These are phyloP conservation scores for Eucriotettix oculatus DNA, from an alignment of 2,888 invertebrate genomes.

Conservation along the genomic window DNA sequence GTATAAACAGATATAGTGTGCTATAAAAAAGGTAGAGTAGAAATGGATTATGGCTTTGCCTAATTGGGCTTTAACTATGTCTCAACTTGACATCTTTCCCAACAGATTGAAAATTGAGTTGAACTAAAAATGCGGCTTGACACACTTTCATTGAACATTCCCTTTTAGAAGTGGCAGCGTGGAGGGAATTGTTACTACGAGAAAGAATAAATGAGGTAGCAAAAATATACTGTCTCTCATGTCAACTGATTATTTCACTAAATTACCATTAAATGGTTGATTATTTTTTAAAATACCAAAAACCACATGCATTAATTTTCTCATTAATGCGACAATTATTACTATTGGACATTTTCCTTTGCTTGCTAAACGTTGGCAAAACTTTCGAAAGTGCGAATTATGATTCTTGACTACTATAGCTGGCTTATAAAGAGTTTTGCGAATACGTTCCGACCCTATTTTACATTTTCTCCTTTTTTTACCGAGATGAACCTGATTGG, in stretches of 20 bases:
- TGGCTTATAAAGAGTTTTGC: background rate
- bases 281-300: too few species aligned
- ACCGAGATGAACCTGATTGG: too few species aligned
- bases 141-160: background rate
- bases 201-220: too few species aligned
- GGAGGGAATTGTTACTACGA: too few species aligned
- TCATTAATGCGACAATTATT: too few species aligned
- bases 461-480: background rate
- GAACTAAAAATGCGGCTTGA: background rate
- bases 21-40: background rate
- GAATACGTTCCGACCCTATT: background rate
- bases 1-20: background rate
- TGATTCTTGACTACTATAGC: background rate
- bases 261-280: too few species aligned
- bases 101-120: too few species aligned
- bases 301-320: too few species aligned
- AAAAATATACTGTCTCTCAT: too few species aligned
- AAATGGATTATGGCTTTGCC: background rate
- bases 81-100: background rate
- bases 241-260: too few species aligned
- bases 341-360: too few species aligned
- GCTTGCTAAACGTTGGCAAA: background rate
- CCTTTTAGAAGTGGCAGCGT: background rate
- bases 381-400: background rate
- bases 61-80: background rate